Evolutionary conservation across 2,113 vertebrate species (phyloP).

Genomic region (Ailuropoda melanoleuca): DNA sequence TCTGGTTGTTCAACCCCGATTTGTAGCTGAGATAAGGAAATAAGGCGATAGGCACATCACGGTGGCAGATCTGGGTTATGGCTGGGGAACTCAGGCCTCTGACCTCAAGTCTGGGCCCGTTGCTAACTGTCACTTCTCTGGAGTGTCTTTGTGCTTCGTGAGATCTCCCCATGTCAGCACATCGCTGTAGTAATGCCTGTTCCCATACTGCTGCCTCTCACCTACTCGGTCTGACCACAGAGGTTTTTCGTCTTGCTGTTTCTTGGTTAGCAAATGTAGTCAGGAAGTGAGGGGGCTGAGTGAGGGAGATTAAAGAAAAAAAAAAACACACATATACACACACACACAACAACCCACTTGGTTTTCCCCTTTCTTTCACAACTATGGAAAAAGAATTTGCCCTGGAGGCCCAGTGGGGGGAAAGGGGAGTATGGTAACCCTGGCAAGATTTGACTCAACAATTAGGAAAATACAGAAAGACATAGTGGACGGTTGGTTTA

Average conservation of each 20-base stretch:
- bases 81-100: background rate
- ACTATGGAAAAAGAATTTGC: background rate
- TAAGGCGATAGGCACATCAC: accelerated
- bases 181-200: accelerated
- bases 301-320: background rate
- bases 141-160: background rate
- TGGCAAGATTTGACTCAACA: background rate
- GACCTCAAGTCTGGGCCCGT: background rate
- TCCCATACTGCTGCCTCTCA: background rate
- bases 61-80: background rate
- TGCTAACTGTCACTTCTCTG: background rate
- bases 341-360: background rate
- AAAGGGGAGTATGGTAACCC: background rate
- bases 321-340: background rate
- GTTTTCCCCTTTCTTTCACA: background rate
- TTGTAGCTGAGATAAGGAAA: background rate
- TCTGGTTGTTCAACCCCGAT: background rate
- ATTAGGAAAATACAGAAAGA: background rate
- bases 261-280: background rate
- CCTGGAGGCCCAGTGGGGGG: background rate
- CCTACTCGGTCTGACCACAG: background rate
- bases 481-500: background rate
- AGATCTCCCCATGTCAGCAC: accelerated
- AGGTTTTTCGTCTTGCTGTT: background rate
- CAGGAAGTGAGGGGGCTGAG: background rate